Conservation (phyloP, 1,140 invertebrate species). For the Drosophila parabipectinata region DNA sequence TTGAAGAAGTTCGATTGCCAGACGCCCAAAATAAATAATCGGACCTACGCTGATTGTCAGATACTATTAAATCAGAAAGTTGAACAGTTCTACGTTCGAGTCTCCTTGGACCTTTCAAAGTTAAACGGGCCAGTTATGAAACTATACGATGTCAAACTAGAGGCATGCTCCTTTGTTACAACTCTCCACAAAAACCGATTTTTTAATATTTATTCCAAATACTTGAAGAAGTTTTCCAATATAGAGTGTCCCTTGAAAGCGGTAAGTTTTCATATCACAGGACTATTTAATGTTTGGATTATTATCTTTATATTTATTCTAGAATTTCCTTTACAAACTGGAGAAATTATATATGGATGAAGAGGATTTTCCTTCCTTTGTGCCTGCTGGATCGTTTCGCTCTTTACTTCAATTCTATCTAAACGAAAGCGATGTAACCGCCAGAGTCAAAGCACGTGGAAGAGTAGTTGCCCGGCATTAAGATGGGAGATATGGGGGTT, state of each 20-base stretch:
- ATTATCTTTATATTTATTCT: neutral
- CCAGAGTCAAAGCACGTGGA: neutral
- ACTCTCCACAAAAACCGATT: slow-evolving; percentile 42
- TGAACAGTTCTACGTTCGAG: slow-evolving; percentile 1
- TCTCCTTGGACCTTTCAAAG: slow-evolving; percentile 30
- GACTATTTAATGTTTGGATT: neutral
- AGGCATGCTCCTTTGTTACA: slow-evolving; percentile 36
- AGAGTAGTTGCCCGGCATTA: neutral
- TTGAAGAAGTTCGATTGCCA: slow-evolving; percentile 28
- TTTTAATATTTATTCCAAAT: slow-evolving; percentile 25
- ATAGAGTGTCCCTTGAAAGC: slow-evolving; percentile 45
- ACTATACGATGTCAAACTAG: slow-evolving; percentile 22
- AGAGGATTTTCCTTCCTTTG: slow-evolving; percentile 40
- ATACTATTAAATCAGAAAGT: slow-evolving; percentile 28
- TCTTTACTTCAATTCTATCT: slow-evolving; percentile 16
- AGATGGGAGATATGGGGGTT: neutral
- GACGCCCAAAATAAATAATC: slow-evolving; percentile 28
- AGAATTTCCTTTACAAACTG: slow-evolving; percentile 35
- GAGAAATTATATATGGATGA: slow-evolving; percentile 30
- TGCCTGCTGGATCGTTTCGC: slow-evolving; percentile 27
- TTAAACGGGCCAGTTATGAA: slow-evolving; percentile 20
- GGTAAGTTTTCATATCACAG: slow-evolving; percentile 17
- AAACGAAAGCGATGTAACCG: slow-evolving; percentile 5
- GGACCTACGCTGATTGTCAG: slow-evolving; percentile 33
- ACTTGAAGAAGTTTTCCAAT: slow-evolving; percentile 17